A percentile compares a stretch with the other conserved stretches of the same genome.
Evolutionary conservation across 2,113 vertebrate species (phyloP).

Genomic region (Jacana jacana): DNA sequence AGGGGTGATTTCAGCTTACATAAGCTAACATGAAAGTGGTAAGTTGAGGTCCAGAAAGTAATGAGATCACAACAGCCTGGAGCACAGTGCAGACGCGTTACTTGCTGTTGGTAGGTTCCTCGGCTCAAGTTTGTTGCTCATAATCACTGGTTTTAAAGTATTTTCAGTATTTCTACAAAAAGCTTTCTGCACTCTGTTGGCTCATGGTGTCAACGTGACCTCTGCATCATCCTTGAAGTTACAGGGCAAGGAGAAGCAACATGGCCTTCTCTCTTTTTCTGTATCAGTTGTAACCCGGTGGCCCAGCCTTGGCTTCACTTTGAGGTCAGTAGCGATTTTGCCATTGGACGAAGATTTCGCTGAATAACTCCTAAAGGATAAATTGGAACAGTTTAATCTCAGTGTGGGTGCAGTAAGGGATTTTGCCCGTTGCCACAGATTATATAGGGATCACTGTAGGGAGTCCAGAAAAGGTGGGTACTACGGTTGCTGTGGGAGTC

Average conservation of each 20-base stretch:
- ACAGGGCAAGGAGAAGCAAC: neutral
- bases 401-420: neutral
- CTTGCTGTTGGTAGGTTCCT: neutral
- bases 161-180: neutral
- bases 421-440: neutral
- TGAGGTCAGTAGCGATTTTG: neutral
- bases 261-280: neutral
- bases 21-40: constrained; percentile 18
- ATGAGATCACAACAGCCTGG: constrained; percentile 22
- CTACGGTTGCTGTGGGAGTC: neutral
- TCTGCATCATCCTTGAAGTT: neutral
- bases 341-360: neutral
- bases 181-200: neutral
- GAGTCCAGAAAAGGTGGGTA: neutral
- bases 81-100: neutral
- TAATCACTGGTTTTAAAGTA: neutral
- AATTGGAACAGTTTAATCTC: neutral
- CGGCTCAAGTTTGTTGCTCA: neutral
- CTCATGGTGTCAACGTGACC: neutral
- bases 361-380: neutral
- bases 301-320: neutral
- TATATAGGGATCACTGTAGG: neutral
- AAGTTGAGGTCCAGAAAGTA: neutral
- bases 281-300: neutral
- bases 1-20: constrained; percentile 34